These are phyloP conservation scores for Onychomys arenicola DNA, from an alignment of 2,797 vertebrate species.

Conservation along the genomic window DNA sequence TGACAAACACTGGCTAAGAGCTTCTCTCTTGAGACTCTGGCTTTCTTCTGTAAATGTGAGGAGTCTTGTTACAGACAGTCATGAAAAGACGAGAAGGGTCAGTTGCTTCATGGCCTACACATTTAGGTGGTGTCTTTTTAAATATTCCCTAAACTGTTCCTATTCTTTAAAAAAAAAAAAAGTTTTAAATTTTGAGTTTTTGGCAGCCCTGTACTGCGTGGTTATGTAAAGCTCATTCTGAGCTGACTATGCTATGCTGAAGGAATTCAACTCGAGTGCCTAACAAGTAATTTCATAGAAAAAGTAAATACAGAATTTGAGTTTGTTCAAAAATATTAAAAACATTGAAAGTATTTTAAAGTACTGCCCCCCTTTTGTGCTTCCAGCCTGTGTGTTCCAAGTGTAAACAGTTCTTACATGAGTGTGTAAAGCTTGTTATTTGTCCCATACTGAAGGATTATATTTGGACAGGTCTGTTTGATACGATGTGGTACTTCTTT, in stretches of 20 bases:
- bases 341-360: constrained; percentile 46
- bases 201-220: not conserved
- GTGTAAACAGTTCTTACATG: not conserved
- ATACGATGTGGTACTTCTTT: constrained; percentile 48
- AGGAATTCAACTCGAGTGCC: constrained; percentile 66
- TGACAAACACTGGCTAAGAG: constrained; percentile 24
- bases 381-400: not conserved
- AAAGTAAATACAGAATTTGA: constrained; percentile 64
- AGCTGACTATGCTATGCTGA: constrained; percentile 36
- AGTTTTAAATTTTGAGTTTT: constrained; percentile 57
- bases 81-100: not conserved
- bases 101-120: not conserved
- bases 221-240: constrained; percentile 42
- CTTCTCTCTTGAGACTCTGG: not conserved
- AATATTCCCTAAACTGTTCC: not conserved
- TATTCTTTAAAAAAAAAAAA: not conserved
- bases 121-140: not conserved
- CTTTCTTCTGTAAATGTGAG: constrained; percentile 16
- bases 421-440: constrained; percentile 14
- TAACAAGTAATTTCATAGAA: constrained; percentile 61
- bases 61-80: not conserved
- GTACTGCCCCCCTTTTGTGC: not conserved
- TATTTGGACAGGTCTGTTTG: constrained; percentile 16
- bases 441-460: constrained; percentile 26
- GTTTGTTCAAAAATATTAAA: constrained; percentile 67